A percentile compares a stretch with the other conserved stretches of the same genome.
Evolutionary conservation across 2,888 invertebrate species (phyloP).

Genomic region (Hydrotaea cyrtoneurina): DNA sequence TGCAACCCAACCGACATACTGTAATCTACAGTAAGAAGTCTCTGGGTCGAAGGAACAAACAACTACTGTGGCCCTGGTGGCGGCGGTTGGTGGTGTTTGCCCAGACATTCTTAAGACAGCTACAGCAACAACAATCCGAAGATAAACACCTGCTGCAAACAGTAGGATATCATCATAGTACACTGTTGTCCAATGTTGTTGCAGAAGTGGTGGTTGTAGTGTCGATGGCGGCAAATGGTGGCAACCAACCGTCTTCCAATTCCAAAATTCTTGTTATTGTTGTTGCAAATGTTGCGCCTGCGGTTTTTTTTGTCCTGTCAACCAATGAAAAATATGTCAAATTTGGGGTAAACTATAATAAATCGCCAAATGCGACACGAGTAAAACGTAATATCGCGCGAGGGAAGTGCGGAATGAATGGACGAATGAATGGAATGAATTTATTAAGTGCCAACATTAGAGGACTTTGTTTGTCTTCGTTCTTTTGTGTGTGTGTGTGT

Average conservation of each 20-base stretch:
- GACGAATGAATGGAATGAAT: conserved; percentile 56
- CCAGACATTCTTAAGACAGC: conserved; percentile 39
- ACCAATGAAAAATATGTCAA: conserved; percentile 69
- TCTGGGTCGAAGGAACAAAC: conserved; percentile 1
- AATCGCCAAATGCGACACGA: conserved; percentile 65
- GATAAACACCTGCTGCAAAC: conserved; percentile 66
- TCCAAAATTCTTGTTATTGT: background rate
- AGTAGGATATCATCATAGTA: conserved; percentile 12
- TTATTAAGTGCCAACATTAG: conserved; percentile 69
- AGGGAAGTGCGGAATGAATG: background rate
- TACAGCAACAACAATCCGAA: conserved; percentile 25
- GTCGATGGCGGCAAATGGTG: conserved; percentile 35
- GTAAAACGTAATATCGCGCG: conserved; percentile 45
- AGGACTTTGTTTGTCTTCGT: conserved; percentile 35
- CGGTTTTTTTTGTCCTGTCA: conserved; percentile 53
- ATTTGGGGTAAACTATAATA: conserved; percentile 65
- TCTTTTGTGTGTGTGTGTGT: conserved; percentile 19
- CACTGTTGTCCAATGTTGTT: conserved; percentile 7
- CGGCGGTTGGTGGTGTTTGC: conserved; percentile 52
- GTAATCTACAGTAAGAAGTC: conserved; percentile 48
- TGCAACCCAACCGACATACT: conserved; percentile 59
- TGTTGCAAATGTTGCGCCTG: conserved; percentile 61
- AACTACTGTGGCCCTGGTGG: conserved; percentile 7
- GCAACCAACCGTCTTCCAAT: background rate
- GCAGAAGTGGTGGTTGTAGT: conserved; percentile 18